phyloP scores from a whole-genome alignment of 2,888 invertebrate genomes.

The Drosophila emarginata region DNA sequence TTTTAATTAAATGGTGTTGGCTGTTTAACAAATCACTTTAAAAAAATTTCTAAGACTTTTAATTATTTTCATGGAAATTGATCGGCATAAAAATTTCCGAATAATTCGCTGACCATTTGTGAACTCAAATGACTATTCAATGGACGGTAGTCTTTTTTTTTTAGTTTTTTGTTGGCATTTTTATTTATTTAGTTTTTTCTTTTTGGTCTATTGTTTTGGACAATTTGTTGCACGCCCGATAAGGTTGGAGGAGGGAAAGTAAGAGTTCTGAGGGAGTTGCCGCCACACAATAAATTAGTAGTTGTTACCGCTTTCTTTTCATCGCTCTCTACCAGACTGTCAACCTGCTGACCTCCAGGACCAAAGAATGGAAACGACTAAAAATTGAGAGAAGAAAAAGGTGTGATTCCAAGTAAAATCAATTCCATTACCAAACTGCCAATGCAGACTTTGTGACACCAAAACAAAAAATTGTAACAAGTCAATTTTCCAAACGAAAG shows the following conservation, averaged over 20 bases:
- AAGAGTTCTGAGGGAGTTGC: constrained; percentile 44
- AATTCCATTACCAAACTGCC: not conserved
- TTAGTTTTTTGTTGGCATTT: not conserved
- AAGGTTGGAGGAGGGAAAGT: not conserved
- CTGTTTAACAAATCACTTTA: too few species aligned
- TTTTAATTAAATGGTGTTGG: too few species aligned
- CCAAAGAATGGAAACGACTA: not conserved
- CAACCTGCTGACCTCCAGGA: constrained; percentile 13
- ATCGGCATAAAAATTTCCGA: too few species aligned
- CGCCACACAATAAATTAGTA: constrained; percentile 35
- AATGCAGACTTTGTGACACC: constrained; percentile 43
- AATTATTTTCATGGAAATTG: too few species aligned
- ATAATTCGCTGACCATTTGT: too few species aligned
- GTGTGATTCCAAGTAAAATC: constrained; percentile 73
- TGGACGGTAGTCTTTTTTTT: not conserved
- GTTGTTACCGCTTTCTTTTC: not conserved
- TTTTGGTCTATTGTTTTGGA: not conserved
- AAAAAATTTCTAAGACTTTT: too few species aligned
- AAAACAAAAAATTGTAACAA: constrained; percentile 65
- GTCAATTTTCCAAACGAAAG: constrained; percentile 55
- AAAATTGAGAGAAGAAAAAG: constrained; percentile 29
- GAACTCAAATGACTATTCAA: not conserved
- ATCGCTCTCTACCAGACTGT: constrained; percentile 27
- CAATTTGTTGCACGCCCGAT: not conserved
- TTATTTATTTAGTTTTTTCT: not conserved